Evolutionary conservation across 1,140 invertebrate species (phyloP).

Genomic region (Hypothenemus hampei): DNA sequence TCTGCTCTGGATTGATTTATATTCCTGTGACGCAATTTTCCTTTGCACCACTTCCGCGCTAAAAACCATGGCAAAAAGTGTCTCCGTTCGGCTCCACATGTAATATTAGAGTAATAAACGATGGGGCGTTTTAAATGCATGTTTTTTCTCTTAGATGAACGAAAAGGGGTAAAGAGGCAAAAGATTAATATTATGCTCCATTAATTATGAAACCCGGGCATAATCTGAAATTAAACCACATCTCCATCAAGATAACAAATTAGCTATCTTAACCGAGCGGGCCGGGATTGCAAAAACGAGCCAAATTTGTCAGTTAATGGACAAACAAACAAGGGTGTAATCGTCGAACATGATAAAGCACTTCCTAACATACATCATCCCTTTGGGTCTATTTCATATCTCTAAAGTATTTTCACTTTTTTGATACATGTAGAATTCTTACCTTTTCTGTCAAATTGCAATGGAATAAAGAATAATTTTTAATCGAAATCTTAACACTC

Average conservation of each 20-base stretch:
- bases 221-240: constrained; percentile 22
- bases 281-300: constrained; percentile 9
- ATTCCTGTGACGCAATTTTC: no score
- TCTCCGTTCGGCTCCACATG: neutral
- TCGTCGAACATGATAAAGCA: constrained; percentile 28
- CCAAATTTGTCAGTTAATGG: constrained; percentile 27
- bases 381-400: neutral
- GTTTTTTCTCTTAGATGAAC: constrained; percentile 1
- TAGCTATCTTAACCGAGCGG: constrained; percentile 19
- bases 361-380: constrained; percentile 22
- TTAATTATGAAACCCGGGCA: constrained; percentile 18
- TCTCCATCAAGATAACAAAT: constrained; percentile 27
- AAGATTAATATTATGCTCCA: constrained; percentile 15
- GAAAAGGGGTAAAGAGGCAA: constrained; percentile 12
- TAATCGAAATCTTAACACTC: no score
- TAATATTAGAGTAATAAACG: constrained; percentile 7
- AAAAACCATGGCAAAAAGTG: constrained; percentile 5
- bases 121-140: neutral
- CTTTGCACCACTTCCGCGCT: no score
- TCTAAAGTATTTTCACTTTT: no score
- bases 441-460: no score
- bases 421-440: no score
- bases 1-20: no score
- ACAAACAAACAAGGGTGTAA: constrained; percentile 27
- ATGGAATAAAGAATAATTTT: no score